A percentile compares a stretch with the other conserved stretches of the same genome.
These are phyloP conservation scores for Portevinia maculata DNA, from an alignment of 2,888 invertebrate species.

Conservation along the genomic window DNA sequence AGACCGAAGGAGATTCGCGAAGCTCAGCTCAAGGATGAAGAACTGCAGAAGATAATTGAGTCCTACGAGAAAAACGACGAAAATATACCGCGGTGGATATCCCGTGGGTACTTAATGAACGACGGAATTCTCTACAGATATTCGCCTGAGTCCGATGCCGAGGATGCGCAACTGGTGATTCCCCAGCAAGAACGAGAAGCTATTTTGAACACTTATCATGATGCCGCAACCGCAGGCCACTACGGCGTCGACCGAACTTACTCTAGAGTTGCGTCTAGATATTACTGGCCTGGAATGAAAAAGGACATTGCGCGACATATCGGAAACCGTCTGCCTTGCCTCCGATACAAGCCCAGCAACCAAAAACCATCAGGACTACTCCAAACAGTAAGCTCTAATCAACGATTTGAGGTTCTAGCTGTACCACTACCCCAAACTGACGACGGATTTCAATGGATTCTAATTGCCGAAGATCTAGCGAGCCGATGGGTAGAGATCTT, in stretches of 20 bases:
- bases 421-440: conserved; percentile 57
- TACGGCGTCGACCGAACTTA: neutral
- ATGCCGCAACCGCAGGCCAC: neutral
- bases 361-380: conserved; percentile 70
- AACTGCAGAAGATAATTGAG: conserved; percentile 38
- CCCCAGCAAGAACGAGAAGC: neutral
- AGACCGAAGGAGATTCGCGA: conserved; percentile 58
- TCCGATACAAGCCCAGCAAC: conserved; percentile 51
- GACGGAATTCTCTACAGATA: conserved; percentile 4
- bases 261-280: neutral
- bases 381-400: conserved; percentile 61
- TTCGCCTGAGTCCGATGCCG: conserved; percentile 14
- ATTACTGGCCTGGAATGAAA: conserved; percentile 8
- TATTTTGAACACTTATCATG: neutral
- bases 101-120: neutral
- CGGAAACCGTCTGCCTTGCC: neutral
- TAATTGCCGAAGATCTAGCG: conserved; percentile 76
- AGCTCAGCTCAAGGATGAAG: conserved; percentile 74
- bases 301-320: conserved; percentile 14
- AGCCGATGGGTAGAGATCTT: conserved; percentile 77
- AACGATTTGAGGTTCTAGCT: conserved; percentile 70
- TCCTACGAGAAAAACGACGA: conserved; percentile 1
- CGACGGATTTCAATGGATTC: too few species aligned
- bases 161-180: conserved; percentile 4
- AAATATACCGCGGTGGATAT: neutral